A percentile compares a stretch with the other conserved stretches of the same genome.
Evolutionary conservation across 2,113 vertebrate species (phyloP).

Genomic region (Zapornia atra): DNA sequence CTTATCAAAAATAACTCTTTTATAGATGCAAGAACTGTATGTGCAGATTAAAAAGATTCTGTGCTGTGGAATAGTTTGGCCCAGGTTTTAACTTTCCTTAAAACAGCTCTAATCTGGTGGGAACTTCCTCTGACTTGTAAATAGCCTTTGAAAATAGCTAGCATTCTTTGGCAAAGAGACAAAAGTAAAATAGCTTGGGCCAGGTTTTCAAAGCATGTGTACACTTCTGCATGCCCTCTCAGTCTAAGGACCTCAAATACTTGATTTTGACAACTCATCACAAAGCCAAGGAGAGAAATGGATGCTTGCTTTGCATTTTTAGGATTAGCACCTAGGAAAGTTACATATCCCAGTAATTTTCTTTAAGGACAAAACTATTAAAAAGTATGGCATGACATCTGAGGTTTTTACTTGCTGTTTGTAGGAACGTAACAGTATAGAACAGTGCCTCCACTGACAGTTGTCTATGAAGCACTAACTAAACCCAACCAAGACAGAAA

Average conservation of each 20-base stretch:
- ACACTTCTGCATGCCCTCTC: background rate
- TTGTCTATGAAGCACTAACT: background rate
- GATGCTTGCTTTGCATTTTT: background rate
- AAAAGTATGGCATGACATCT: background rate
- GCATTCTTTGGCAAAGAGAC: constrained; percentile 32
- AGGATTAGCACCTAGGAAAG: background rate
- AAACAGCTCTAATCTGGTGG: constrained; percentile 43
- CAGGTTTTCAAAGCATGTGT: background rate
- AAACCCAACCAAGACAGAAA: background rate
- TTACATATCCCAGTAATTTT: background rate
- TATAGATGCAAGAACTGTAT: background rate
- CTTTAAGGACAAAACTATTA: background rate
- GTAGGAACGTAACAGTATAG: background rate
- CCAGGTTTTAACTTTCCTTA: constrained; percentile 43
- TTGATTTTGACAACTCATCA: background rate
- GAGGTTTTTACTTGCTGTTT: background rate
- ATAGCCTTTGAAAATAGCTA: constrained; percentile 53
- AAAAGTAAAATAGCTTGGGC: constrained; percentile 3
- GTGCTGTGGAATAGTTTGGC: background rate
- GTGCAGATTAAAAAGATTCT: constrained; percentile 10
- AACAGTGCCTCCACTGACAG: background rate
- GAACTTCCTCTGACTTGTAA: constrained; percentile 70
- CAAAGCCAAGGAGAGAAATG: background rate
- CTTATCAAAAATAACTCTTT: constrained; percentile 35
- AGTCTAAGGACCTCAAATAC: background rate